Conservation (phyloP, 2,113 vertebrate genomes). For the Cavia aperea region DNA sequence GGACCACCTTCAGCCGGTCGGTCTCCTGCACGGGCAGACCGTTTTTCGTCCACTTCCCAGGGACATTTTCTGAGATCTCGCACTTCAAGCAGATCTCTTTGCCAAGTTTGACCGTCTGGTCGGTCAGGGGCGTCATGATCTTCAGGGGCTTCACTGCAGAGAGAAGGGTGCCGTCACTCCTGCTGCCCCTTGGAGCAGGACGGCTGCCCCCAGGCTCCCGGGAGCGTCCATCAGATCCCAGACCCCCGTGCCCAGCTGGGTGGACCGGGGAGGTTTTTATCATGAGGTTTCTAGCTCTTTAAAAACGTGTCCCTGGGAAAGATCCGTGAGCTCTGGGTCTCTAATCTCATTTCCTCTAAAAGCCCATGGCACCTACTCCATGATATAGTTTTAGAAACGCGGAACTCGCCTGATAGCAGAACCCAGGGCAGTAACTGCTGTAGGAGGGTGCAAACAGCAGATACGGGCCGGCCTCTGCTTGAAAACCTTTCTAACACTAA, state of each 20-base stretch:
- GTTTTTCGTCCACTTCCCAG: slow-evolving; percentile 96
- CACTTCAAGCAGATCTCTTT: slow-evolving; percentile 90
- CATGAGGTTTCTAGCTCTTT: not conserved
- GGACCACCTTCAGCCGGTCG: slow-evolving; percentile 87
- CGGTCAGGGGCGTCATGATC: slow-evolving; percentile 86
- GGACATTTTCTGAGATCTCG: slow-evolving; percentile 91
- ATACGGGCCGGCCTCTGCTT: not conserved
- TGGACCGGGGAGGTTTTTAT: not conserved
- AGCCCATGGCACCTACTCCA: not conserved
- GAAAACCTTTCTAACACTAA: slow-evolving; percentile 19
- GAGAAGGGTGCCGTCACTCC: not conserved
- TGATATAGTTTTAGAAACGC: not conserved
- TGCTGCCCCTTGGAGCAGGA: not conserved
- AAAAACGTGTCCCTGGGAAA: not conserved
- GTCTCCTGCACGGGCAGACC: slow-evolving; percentile 88
- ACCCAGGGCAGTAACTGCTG: not conserved
- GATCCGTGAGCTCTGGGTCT: not conserved
- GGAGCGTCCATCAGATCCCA: not conserved
- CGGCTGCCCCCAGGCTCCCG: not conserved
- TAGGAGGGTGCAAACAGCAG: not conserved
- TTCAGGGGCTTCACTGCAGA: slow-evolving; percentile 91
- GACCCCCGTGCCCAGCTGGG: not conserved
- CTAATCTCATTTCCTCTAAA: not conserved
- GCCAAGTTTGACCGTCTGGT: slow-evolving; percentile 86
- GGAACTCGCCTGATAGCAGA: not conserved